Conservation (phyloP, 2,888 invertebrate species). For the Fragum whitleyi region DNA sequence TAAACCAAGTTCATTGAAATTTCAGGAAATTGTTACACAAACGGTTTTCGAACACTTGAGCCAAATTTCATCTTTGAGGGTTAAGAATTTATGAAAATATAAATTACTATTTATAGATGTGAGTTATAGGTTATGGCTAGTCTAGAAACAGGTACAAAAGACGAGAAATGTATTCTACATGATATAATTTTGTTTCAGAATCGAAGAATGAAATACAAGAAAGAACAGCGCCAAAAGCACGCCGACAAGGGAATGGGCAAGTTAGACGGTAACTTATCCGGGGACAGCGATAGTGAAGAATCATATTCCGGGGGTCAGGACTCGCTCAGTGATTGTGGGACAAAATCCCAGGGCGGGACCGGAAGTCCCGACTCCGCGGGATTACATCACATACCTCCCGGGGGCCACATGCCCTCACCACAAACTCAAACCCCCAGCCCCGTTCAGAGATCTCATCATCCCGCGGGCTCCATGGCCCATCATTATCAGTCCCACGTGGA, state of each 20-base stretch:
- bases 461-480: constrained; percentile 49
- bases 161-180: no score
- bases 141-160: no score
- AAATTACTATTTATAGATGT: no score
- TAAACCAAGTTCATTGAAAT: no score
- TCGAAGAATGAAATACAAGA: constrained; percentile 85
- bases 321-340: constrained; percentile 71
- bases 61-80: no score
- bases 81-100: no score
- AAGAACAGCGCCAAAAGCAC: constrained; percentile 81
- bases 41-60: no score
- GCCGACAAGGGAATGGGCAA: constrained; percentile 71
- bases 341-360: constrained; percentile 63
- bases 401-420: constrained; percentile 49
- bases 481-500: constrained; percentile 52
- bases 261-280: constrained; percentile 69
- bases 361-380: constrained; percentile 59
- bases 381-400: constrained; percentile 53
- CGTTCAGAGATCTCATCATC: constrained; percentile 60
- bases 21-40: no score
- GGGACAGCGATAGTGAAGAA: constrained; percentile 72
- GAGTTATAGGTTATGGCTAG: no score
- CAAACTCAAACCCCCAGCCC: constrained; percentile 65
- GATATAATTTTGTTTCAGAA: constrained; percentile 82
- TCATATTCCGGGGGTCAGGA: constrained; percentile 63